Evolutionary conservation across 2,113 vertebrate species (phyloP), one percentile per base, ranked within the genome.

Genomic region (Poeciliopsis retropinna): DNA sequence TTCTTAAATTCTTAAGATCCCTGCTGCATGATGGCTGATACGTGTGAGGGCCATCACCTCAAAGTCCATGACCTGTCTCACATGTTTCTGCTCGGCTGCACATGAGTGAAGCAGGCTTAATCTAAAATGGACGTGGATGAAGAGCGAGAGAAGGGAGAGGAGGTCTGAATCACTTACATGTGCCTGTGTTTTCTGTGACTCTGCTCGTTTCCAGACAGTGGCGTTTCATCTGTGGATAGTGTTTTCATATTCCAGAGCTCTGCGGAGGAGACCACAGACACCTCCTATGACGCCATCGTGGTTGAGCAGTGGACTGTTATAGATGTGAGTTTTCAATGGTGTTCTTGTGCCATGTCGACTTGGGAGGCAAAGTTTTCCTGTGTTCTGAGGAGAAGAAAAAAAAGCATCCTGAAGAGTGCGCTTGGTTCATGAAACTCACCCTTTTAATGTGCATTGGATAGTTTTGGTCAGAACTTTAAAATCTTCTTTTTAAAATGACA

Each of bases 221-320:
- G 87, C 1, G 72, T 92, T 31, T 92, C 91, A 70, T 87, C 90
- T 68, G 95, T 95, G 93, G 97, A 98, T 79, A 95, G 97, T 65
- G 93, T 98, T 73, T 98, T 99, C 89, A 95, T 99, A 87, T 97
- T 99, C 85, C 96, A 98, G 94, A 92, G 87, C 77, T 92, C 96
- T 60, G 91, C 94, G n/a, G 95, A 96, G 84, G 96, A 97, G 73
- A 86, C 74, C 60, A 91, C 92, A 85, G 87, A 85, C 88, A 1
- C 72, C 8, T 94, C 94, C 79, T 98, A 97, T n/a, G 98, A 99
- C 64, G 98, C 97, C 75, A 98, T 99, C 83, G 98, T 99, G 81
- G 97, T 99, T 4, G 98, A 99, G 84, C 98, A 99, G 89, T 98
- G 97, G 96, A 99, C 97, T 10, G 89, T 97, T 51, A 93, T 99